Conservation (phyloP, 1,140 invertebrate species). For the Lepidurus couesii region DNA sequence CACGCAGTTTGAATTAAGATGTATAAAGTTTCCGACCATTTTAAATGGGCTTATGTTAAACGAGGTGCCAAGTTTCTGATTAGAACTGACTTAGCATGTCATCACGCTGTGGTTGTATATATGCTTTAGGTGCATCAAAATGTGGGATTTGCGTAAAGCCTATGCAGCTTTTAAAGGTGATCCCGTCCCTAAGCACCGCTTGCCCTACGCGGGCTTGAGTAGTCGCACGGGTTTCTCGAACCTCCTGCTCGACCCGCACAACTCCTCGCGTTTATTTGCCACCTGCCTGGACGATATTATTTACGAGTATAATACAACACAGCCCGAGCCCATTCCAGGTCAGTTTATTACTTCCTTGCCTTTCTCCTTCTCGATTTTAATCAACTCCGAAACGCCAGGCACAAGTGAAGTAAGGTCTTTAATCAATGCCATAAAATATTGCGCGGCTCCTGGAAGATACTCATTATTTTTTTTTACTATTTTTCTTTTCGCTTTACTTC, state of each 20-base stretch:
- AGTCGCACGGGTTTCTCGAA: slow-evolving; percentile 69
- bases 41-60: no score
- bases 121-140: slow-evolving; percentile 59
- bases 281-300: slow-evolving; percentile 80
- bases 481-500: slow-evolving; percentile 37
- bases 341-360: slow-evolving; percentile 35
- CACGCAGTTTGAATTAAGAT: no score
- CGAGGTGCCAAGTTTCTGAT: no score
- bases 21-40: no score
- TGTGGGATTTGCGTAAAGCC: slow-evolving; percentile 79
- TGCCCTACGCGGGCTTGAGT: slow-evolving; percentile 64
- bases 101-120: not conserved
- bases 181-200: slow-evolving; percentile 61
- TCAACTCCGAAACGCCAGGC: slow-evolving; percentile 13
- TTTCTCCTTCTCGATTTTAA: slow-evolving; percentile 10
- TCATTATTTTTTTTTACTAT: not conserved
- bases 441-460: slow-evolving; percentile 37
- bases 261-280: slow-evolving; percentile 62
- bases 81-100: no score
- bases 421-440: slow-evolving; percentile 31
- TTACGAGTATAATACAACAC: slow-evolving; percentile 72
- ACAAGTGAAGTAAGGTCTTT: slow-evolving; percentile 20
- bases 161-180: slow-evolving; percentile 63
- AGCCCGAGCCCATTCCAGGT: slow-evolving; percentile 60
- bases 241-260: slow-evolving; percentile 61